Evolutionary conservation across 2,797 vertebrate genomes (phyloP), one percentile per base, ranked within the genome.

Genomic region (Fistularia tabacaria): DNA sequence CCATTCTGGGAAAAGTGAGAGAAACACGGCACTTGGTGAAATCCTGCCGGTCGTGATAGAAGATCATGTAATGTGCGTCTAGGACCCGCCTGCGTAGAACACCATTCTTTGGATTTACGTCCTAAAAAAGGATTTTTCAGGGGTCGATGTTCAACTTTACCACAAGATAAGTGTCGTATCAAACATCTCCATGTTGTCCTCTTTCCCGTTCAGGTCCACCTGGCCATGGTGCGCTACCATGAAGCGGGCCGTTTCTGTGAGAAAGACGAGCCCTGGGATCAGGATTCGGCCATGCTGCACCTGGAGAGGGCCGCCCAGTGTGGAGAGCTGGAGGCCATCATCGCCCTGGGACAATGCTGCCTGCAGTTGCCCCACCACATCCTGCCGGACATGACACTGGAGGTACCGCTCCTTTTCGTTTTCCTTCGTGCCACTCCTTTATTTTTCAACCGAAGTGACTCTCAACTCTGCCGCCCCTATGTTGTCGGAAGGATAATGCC

Each of bases 191-290:
- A 5, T 58, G 11, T 50, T 11, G 52, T 13, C 53, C 57, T 36
- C 48, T 11, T 40, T 42, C 11, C 11, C 50, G 3, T 7, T 9
- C 71, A 99, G 97, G 97, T 99, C 42, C 96, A 99, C 79, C 79
- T 99, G 79, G 97, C 94, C 48, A 93, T 98, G 94, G 96, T 96
- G 45, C 93, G 92, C 11, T 99, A 99, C 80, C 96, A 99, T 0
- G 96, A 98, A 68, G 96, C 81, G 0, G 93, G 96, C 0, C 94
- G 97, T 8, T 98, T 99, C 89, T 97, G 95, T 6, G 88, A 90
- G 81, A 98, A 94, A 71, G 93, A 94, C 1, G 74, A 92, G 73
- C 88, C 86, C 0, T 99, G 97, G 97, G 97, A 99, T 55, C 90
- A 82, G 41, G 80, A 90, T 37, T 92, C 96, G 0, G 97, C 97